phyloP scores from a whole-genome alignment of 2,113 vertebrate genomes.

The Echinops telfairi region DNA sequence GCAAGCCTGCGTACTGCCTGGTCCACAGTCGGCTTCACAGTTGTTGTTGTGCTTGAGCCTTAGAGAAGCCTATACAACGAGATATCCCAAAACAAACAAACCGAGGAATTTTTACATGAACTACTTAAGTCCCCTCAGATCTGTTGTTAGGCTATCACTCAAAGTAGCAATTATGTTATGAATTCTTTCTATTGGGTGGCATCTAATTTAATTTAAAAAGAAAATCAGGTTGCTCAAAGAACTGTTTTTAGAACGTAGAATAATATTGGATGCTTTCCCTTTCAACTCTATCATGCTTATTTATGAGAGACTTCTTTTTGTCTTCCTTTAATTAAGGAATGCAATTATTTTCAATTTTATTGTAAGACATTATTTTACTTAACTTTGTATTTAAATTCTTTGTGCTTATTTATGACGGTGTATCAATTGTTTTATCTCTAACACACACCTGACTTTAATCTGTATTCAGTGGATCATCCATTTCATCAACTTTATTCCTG shows the following conservation, averaged over 20 bases:
- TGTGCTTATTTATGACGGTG: constrained; percentile 29
- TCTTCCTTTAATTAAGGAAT: constrained; percentile 17
- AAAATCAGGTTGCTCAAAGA: constrained; percentile 22
- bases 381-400: constrained; percentile 54
- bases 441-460: constrained; percentile 54
- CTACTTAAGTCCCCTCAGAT: too few relatives aligned
- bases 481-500: constrained; percentile 1
- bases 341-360: constrained; percentile 29
- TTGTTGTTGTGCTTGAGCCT: background rate
- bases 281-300: constrained; percentile 16
- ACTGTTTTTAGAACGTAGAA: constrained; percentile 30
- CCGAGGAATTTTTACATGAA: background rate
- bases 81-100: too few relatives aligned
- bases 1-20: too few relatives aligned
- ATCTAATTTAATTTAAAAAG: constrained; percentile 20
- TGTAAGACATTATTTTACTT: constrained; percentile 63
- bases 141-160: background rate
- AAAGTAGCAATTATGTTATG: background rate
- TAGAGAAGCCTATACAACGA: too few relatives aligned
- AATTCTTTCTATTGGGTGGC: background rate
- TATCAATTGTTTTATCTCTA: background rate
- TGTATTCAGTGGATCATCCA: background rate
- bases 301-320: constrained; percentile 35
- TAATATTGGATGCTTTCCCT: constrained; percentile 11
- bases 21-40: background rate